phyloP scores from a whole-genome alignment of 1,140 invertebrate genomes.

The Drosophila auraria region DNA sequence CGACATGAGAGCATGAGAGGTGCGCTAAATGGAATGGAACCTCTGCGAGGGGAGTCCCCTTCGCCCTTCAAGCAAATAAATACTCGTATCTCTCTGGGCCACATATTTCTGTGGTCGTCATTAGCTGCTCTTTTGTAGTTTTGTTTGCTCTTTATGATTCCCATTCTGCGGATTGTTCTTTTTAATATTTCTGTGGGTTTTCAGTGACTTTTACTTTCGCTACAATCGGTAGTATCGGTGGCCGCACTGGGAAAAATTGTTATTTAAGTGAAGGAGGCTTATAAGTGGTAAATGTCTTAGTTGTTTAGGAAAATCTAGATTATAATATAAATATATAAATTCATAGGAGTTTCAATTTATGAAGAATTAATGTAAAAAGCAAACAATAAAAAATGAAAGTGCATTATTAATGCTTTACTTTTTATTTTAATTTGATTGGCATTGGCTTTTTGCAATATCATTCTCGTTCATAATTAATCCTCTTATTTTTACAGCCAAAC shows the following conservation, averaged over 20 bases:
- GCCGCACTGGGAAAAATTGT: constrained; percentile 48
- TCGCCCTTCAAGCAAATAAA: neutral
- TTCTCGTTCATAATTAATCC: constrained; percentile 15
- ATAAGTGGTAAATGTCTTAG: too few relatives aligned
- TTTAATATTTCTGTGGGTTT: constrained; percentile 24
- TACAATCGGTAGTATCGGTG: neutral
- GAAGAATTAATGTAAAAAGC: too few relatives aligned
- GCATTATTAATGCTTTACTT: neutral
- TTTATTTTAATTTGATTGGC: constrained; percentile 16
- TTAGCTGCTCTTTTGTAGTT: constrained; percentile 48
- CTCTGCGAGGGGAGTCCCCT: neutral
- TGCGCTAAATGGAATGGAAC: constrained; percentile 24
- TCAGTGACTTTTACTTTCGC: constrained; percentile 54
- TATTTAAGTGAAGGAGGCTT: too few relatives aligned
- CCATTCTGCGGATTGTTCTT: constrained; percentile 22
- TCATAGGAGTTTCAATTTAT: too few relatives aligned
- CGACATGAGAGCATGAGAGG: constrained; percentile 20
- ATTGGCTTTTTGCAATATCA: constrained; percentile 24
- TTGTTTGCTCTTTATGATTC: constrained; percentile 26
- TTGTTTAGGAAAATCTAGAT: neutral
- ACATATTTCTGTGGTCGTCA: constrained; percentile 19
- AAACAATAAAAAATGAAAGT: too few relatives aligned
- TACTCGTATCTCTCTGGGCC: constrained; percentile 10
- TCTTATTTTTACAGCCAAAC: constrained; percentile 12
- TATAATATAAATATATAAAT: too few relatives aligned